Evolutionary conservation across 2,888 invertebrate species (phyloP), one percentile per base, ranked within the genome.

Genomic region (Drepana falcataria): DNA sequence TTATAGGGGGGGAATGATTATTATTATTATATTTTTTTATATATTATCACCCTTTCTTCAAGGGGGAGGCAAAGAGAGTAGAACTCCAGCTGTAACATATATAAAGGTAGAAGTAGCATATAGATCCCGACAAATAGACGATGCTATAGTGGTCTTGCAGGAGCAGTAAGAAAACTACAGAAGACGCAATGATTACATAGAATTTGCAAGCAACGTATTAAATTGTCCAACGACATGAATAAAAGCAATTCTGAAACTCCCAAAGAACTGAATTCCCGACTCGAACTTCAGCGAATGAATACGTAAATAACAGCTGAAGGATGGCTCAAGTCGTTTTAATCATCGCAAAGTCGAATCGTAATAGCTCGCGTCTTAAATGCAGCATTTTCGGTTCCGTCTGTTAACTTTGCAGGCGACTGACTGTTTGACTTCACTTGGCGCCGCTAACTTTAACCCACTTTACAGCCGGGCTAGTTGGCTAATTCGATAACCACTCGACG

Each of bases 401-500:
- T 48, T 37, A 53, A 56, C 56, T 56, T 56, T 52, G 51, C 44
- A 53, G 47, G 49, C 47, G 53, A 37, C 53, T 47, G 51, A 53
- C 49, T 55, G 56, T 59, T 55, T 56, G 57, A 57, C 57, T 57
- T 57, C 53, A 54, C 49, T 55, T 44, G 49, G 55, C 51, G 53
- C 53, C 51, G 47, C 40, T 52, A 41, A 48, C 55, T 55, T 53
- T 47, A 53, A 51, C 55, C 56, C 55, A 53, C 56, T 51, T 51
- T 51, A 47, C 35, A 48, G 48, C 55, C 48, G 37, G 61, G 61
- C 69, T 69, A 74, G 70, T 74, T 69, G 54, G 59, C 65, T 74
- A 72, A 74, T 71, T 69, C 66, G 66, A 73, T 74, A 70, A 68
- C 60, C 56, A 37, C 57, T 41, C 37, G 49, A 34, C 49, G 49